phyloP scores from a whole-genome alignment of 2,888 invertebrate genomes.

The Acanthosepion pharaonis region DNA sequence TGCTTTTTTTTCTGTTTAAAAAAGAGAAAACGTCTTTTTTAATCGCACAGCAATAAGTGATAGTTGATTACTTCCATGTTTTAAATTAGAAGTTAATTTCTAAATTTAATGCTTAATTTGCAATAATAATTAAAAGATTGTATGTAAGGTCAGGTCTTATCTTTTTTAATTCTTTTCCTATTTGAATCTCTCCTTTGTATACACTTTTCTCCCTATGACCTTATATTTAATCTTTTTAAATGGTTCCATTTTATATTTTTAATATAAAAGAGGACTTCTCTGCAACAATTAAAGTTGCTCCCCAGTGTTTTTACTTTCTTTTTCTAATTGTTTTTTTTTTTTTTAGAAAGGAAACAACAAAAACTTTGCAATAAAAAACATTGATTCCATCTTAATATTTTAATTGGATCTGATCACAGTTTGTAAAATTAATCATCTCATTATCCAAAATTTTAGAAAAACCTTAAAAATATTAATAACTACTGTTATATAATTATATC shows the following conservation, averaged over 20 bases:
- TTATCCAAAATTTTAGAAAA: neutral
- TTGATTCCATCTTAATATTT: neutral
- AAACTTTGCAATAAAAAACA: neutral
- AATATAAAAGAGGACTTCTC: neutral
- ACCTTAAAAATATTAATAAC: neutral
- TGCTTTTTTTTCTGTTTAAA: neutral
- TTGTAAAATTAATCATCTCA: slow-evolving; percentile 33
- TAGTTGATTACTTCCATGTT: neutral
- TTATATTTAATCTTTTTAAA: neutral
- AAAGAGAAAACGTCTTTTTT: neutral
- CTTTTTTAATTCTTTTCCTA: neutral
- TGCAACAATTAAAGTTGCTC: neutral
- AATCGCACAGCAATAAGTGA: neutral
- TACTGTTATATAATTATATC: neutral
- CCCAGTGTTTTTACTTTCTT: neutral
- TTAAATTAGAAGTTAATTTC: neutral
- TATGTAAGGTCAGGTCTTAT: neutral
- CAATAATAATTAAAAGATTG: too few species aligned
- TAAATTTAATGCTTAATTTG: neutral
- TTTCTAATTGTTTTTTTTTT: neutral
- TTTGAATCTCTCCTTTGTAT: neutral
- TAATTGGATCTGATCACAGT: slow-evolving; percentile 1
- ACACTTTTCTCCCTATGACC: neutral
- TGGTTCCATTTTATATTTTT: neutral
- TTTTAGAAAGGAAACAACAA: neutral